Evolutionary conservation across 2,888 invertebrate species (phyloP).

Genomic region (Phaedon cochleariae): DNA sequence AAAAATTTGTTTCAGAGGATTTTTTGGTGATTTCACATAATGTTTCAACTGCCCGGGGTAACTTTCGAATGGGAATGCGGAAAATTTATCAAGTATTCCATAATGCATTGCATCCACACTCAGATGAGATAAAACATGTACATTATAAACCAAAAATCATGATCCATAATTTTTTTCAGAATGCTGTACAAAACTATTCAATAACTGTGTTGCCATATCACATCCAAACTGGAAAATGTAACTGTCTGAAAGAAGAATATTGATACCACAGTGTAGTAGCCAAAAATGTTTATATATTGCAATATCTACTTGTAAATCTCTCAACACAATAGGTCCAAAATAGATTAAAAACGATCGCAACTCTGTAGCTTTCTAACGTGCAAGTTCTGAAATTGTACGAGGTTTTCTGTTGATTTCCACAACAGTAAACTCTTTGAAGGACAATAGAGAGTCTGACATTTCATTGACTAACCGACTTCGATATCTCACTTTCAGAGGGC

Average conservation of each 20-base stretch:
- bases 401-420: slow-evolving; percentile 31
- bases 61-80: no score
- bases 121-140: slow-evolving; percentile 36
- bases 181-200: slow-evolving; percentile 4
- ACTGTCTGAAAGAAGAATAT: not conserved
- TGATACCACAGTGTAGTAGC: slow-evolving; percentile 1
- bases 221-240: not conserved
- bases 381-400: slow-evolving; percentile 23
- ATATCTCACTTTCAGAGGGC: no score
- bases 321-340: not conserved
- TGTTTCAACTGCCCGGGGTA: no score
- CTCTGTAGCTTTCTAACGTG: slow-evolving; percentile 23
- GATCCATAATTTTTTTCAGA: slow-evolving; percentile 29
- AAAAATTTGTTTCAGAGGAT: slow-evolving; percentile 26
- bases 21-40: slow-evolving; percentile 27
- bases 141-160: slow-evolving; percentile 32
- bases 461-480: not conserved
- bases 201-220: not conserved
- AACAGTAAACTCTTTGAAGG: slow-evolving; percentile 20
- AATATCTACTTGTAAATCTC: not conserved
- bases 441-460: slow-evolving; percentile 16
- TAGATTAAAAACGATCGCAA: slow-evolving; percentile 5
- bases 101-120: slow-evolving; percentile 31
- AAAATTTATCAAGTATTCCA: slow-evolving; percentile 34
- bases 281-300: slow-evolving; percentile 1